Evolutionary conservation across 2,797 vertebrate genomes (phyloP).

Genomic region (Mastacembelus armatus): DNA sequence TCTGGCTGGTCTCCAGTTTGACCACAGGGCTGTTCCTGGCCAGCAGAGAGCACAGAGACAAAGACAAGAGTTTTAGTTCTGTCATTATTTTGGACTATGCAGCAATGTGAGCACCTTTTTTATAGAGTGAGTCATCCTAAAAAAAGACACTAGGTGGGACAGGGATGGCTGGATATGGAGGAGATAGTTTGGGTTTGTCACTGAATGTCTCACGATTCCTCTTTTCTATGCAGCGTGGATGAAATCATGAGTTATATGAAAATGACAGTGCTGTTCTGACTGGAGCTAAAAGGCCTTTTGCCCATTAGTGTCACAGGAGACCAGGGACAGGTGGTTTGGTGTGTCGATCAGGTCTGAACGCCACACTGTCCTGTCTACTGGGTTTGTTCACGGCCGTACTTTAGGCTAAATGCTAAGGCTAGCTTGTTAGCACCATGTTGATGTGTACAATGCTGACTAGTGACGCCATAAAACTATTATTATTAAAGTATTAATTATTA

Average conservation of each 20-base stretch:
- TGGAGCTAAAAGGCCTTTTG: neutral
- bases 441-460: no score
- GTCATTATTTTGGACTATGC: conserved; percentile 16
- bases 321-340: neutral
- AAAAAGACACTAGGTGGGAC: neutral
- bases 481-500: no score
- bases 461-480: no score
- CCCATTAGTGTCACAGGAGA: neutral
- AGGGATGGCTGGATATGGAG: neutral
- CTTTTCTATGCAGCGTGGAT: neutral
- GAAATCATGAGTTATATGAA: neutral
- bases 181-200: neutral
- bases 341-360: neutral
- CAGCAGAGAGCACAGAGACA: conserved; percentile 39
- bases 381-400: no score
- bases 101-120: no score
- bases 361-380: no score
- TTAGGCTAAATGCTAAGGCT: no score
- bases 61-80: conserved; percentile 38
- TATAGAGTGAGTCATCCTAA: no score
- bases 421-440: no score
- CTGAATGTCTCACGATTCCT: neutral
- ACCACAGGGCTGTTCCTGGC: conserved; percentile 74
- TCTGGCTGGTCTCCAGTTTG: conserved; percentile 72
- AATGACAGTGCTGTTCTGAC: neutral